Conservation (phyloP, 2,888 invertebrate species). For the Tiliacea aurago region DNA sequence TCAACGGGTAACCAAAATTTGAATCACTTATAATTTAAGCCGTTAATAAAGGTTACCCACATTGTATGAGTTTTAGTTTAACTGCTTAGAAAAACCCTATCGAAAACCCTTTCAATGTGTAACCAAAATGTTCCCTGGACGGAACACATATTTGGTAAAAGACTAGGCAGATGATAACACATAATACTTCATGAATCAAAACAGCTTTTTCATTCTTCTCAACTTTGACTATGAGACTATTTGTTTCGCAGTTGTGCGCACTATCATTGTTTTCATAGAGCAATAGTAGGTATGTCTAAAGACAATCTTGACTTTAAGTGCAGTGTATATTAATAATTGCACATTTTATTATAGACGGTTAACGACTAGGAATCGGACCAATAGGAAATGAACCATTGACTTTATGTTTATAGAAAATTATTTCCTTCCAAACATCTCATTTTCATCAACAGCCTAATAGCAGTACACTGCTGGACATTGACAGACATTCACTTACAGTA, state of each 20-base stretch:
- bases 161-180: neutral
- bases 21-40: no score
- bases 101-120: no score
- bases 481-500: neutral
- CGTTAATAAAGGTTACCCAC: no score
- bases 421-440: neutral
- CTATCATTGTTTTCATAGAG: neutral
- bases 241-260: neutral
- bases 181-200: neutral
- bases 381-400: constrained; percentile 9
- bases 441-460: neutral
- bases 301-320: neutral
- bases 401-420: constrained; percentile 16
- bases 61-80: no score
- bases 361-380: neutral
- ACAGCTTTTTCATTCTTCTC: neutral
- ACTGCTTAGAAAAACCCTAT: no score
- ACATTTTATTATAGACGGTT: neutral
- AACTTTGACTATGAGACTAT: neutral
- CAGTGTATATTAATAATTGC: neutral
- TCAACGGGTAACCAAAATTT: no score
- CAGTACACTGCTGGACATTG: neutral
- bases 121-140: no score
- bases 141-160: no score
- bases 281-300: neutral